These are phyloP conservation scores for Timandra comae DNA, from an alignment of 2,888 invertebrate species.

Conservation along the genomic window DNA sequence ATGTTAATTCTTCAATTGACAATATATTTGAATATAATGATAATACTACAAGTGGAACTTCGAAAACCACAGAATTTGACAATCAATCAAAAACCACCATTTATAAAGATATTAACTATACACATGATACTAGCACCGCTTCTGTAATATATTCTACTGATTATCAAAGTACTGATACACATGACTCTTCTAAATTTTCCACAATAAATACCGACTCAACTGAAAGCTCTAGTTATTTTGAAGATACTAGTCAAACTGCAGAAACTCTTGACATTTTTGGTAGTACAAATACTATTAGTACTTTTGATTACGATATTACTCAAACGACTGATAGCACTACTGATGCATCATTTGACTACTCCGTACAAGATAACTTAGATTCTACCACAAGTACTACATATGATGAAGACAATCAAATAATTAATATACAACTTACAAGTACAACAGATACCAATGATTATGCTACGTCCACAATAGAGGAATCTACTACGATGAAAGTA, in stretches of 20 bases:
- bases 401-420: no score
- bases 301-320: no score
- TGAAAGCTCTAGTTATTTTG: no score
- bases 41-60: not conserved
- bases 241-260: no score
- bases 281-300: no score
- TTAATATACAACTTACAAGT: no score
- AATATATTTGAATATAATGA: not conserved
- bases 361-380: no score
- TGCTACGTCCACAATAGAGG: not conserved
- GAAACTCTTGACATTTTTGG: no score
- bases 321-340: no score
- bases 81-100: not conserved
- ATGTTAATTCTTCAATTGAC: constrained; percentile 1
- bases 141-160: not conserved
- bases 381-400: no score
- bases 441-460: not conserved
- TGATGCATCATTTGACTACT: no score
- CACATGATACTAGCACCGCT: not conserved
- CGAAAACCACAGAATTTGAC: not conserved
- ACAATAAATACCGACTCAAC: not conserved
- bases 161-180: not conserved
- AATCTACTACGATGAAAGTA: not conserved
- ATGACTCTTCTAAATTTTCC: no score
- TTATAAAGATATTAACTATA: not conserved